Evolutionary conservation across 2,888 invertebrate species (phyloP), one percentile per base, ranked within the genome.

Genomic region (Baronia brevicornis): DNA sequence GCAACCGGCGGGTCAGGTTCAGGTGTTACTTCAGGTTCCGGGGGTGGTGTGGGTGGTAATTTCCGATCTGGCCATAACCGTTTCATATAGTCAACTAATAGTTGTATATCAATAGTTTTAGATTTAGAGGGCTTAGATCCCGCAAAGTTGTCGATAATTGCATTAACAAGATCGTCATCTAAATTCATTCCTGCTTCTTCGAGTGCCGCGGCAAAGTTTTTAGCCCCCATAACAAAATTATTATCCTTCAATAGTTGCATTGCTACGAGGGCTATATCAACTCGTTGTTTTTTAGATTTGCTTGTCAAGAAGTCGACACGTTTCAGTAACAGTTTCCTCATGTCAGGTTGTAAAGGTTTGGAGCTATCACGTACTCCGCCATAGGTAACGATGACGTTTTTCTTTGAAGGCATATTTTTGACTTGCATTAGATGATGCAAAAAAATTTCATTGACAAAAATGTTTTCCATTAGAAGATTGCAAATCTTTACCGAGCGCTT

Each of bases 51-150:
- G 0, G 60, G 58, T 1, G 69, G 73, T 14, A 75, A 37, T 14
- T 61, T 47, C 7, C 58, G 58, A 1, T 73, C 70, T 2, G 77
- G 75, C 73, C 74, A 77, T 45, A 66, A 66, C 12, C 68, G 54
- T 26, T 47, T 50, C n/a, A 69, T 44, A 39, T 54, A 77, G 8
- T 75, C 74, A 1, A 49, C 61, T 18, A 73, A 10, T 4, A 31
- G 12, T 3, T 18, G 39, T 2, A 75, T 28, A 48, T 66, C 48
- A 10, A 77, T 50, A 2, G 46, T 54, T 38, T 60, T 72, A 1
- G 38, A 4, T 38, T 75, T 73, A 2, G 40, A 30, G 9, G 33
- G 29, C 24, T 41, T 48, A 5, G 64, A 52, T 2, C 60, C 73
- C 11, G 61, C 30, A 36, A 74, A 75, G 0, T 36, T 32, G 22